A percentile compares a stretch with the other conserved stretches of the same genome.
Evolutionary conservation across 2,113 vertebrate species (phyloP).

Genomic region (Regulus satrapa): DNA sequence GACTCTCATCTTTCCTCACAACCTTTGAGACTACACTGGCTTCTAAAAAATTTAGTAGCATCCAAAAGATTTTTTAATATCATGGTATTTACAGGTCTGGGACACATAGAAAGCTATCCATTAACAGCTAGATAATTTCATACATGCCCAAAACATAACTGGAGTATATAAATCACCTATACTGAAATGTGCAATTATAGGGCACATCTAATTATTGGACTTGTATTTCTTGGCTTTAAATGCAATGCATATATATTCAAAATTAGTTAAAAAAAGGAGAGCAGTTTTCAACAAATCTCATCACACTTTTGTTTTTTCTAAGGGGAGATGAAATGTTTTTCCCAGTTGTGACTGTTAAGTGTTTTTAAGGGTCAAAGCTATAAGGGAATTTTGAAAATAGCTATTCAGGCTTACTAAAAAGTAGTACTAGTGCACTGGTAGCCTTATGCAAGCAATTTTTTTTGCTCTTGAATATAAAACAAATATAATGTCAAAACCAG

Average conservation of each 20-base stretch:
- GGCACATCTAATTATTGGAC: not conserved
- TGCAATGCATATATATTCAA: not conserved
- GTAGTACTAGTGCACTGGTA: not conserved
- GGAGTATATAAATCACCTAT: not conserved
- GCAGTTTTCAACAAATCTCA: not conserved
- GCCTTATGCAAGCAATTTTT: not conserved
- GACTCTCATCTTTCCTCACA: not conserved
- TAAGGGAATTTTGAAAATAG: conserved; percentile 20
- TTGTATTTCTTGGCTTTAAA: not conserved
- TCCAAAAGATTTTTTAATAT: not conserved
- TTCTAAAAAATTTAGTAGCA: not conserved
- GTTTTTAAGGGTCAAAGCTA: conserved; percentile 4
- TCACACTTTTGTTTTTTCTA: not conserved
- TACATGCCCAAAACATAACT: not conserved
- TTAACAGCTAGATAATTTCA: not conserved
- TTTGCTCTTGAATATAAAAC: not conserved
- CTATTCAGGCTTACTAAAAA: not conserved
- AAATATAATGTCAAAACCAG: not conserved
- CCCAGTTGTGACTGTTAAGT: not conserved
- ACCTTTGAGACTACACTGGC: not conserved
- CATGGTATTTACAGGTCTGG: not conserved
- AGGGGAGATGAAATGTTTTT: not conserved
- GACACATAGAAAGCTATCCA: not conserved
- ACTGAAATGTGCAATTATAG: not conserved
- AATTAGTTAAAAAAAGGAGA: not conserved